These are phyloP conservation scores for Embiotoca jacksoni DNA, from an alignment of 2,113 vertebrate genomes.

Conservation along the genomic window DNA sequence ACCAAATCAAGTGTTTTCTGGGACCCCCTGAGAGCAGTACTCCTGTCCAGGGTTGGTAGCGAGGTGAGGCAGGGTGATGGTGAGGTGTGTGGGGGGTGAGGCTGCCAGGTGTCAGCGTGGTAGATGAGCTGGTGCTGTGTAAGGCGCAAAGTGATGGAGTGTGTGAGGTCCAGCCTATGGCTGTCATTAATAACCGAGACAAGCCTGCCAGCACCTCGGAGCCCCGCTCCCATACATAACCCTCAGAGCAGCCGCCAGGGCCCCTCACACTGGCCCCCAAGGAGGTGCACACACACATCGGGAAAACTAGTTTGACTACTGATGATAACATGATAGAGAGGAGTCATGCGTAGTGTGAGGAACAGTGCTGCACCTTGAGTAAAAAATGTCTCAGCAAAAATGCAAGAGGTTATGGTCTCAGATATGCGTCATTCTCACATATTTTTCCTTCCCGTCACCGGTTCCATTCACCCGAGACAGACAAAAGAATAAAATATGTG, in stretches of 20 bases:
- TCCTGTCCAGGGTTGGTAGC: constrained; percentile 13
- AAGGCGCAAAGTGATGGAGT: constrained; percentile 73
- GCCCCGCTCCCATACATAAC: constrained; percentile 65
- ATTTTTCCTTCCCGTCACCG: constrained; percentile 47
- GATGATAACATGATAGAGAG: constrained; percentile 53
- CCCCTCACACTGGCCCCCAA: constrained; percentile 30
- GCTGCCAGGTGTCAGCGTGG: constrained; percentile 68
- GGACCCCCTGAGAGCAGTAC: constrained; percentile 18
- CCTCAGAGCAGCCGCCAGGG: constrained; percentile 53
- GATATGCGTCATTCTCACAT: constrained; percentile 42
- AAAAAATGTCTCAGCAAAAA: constrained; percentile 29
- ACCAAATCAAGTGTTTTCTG: constrained; percentile 1
- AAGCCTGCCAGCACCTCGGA: constrained; percentile 66
- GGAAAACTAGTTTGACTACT: constrained; percentile 36
- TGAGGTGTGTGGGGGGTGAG: constrained; percentile 26
- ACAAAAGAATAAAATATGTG: constrained; percentile 50
- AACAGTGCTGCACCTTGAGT: constrained; percentile 25
- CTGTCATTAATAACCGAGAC: constrained; percentile 81
- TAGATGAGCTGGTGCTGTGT: constrained; percentile 66
- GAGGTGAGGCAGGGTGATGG: constrained; percentile 17
- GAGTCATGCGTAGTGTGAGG: constrained; percentile 23
- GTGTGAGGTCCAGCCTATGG: constrained; percentile 73
- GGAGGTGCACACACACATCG: constrained; percentile 17
- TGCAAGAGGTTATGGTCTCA: constrained; percentile 26
- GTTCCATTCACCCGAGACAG: constrained; percentile 52